Percentiles rank a stretch among this genome's conserved stretches.
Conservation (phyloP, 1,140 invertebrate species). For the Cotesia glomerata region DNA sequence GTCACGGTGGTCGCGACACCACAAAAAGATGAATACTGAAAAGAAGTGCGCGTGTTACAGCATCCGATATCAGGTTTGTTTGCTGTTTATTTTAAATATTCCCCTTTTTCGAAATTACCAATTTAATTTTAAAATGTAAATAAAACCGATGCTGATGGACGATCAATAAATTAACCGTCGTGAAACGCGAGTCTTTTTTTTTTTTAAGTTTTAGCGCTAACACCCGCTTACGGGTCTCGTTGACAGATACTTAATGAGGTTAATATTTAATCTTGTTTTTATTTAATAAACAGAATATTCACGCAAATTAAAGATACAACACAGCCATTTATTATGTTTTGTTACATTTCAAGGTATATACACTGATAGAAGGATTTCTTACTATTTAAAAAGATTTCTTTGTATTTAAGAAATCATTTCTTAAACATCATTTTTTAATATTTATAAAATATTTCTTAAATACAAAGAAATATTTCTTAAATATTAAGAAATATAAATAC, state of each 20-base stretch:
- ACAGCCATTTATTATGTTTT: neutral
- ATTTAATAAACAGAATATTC: neutral
- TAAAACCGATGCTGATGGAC: neutral
- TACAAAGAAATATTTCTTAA: too few species aligned
- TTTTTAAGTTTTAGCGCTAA: constrained; percentile 7
- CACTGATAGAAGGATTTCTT: too few species aligned
- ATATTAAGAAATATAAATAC: too few species aligned
- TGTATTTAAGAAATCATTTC: too few species aligned
- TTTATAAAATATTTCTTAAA: too few species aligned
- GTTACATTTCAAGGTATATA: too few species aligned
- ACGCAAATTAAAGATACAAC: neutral
- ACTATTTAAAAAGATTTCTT: too few species aligned
- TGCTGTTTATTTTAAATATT: too few species aligned
- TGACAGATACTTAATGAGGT: constrained; percentile 26
- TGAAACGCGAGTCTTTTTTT: neutral
- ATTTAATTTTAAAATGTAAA: too few species aligned
- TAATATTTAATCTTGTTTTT: constrained; percentile 18
- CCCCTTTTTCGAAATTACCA: too few species aligned
- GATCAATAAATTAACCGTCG: neutral
- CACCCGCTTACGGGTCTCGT: constrained; percentile 16
- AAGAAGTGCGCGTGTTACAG: neutral
- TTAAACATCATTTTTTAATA: too few species aligned
- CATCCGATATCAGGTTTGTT: neutral
- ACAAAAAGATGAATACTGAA: neutral
- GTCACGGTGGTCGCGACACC: neutral